Evolutionary conservation across 2,888 invertebrate species (phyloP).

Genomic region (Dasysyrphus albostriatus): DNA sequence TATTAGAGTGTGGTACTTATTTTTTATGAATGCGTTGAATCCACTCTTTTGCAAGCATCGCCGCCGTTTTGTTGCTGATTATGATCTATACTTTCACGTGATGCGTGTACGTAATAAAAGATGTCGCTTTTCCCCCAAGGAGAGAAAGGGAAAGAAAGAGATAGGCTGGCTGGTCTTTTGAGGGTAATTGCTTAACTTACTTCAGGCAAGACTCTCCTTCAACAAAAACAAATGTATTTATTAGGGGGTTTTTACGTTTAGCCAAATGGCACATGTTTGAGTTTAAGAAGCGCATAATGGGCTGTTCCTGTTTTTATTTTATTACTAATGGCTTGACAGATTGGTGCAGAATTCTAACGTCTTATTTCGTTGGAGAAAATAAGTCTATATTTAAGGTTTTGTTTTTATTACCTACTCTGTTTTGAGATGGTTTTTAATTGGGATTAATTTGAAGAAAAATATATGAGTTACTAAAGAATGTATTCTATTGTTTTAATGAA

Average conservation of each 20-base stretch:
- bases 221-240: constrained; percentile 35
- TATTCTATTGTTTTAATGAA: background rate
- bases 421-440: background rate
- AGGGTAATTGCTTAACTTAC: constrained; percentile 29
- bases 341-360: constrained; percentile 14
- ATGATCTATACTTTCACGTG: constrained; percentile 52
- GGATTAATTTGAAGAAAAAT: constrained; percentile 16
- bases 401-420: background rate
- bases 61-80: constrained; percentile 37
- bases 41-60: constrained; percentile 16
- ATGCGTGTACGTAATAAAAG: constrained; percentile 39
- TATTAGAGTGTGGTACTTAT: constrained; percentile 50
- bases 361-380: constrained; percentile 14
- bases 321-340: constrained; percentile 27
- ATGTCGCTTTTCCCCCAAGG: background rate
- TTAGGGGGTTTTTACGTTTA: constrained; percentile 20
- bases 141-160: background rate
- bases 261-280: constrained; percentile 24
- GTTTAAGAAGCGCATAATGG: constrained; percentile 16
- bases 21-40: constrained; percentile 31
- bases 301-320: background rate
- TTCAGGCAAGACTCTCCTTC: background rate
- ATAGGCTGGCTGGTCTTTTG: constrained; percentile 7
- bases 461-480: background rate
- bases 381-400: background rate